These are phyloP conservation scores for Speoplatyrhinus poulsoni DNA, from an alignment of 2,113 vertebrate species.

Conservation along the genomic window DNA sequence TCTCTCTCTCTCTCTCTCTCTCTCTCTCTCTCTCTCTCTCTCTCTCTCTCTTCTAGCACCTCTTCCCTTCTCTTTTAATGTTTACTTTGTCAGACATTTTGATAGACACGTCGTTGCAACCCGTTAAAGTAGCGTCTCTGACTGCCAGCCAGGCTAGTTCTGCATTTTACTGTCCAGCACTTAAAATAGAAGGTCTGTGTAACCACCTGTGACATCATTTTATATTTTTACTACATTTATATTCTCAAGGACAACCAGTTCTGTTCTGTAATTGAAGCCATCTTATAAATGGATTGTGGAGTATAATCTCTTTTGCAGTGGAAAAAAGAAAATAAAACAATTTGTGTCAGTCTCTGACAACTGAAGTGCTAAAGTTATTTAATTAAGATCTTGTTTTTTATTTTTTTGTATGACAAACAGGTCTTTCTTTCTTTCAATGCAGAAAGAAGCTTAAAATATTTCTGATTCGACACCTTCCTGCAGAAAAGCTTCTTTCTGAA, in stretches of 20 bases:
- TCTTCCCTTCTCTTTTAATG: background rate
- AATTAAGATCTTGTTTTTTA: too few relatives aligned
- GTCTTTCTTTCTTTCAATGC: too few relatives aligned
- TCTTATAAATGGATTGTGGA: background rate
- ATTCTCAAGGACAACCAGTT: slow-evolving; percentile 22
- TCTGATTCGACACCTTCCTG: too few relatives aligned
- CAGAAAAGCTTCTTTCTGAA: too few relatives aligned
- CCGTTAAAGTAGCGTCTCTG: slow-evolving; percentile 49
- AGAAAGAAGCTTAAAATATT: too few relatives aligned
- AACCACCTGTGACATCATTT: slow-evolving; percentile 39
- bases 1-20: slow-evolving; percentile 39
- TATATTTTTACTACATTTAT: slow-evolving; percentile 18
- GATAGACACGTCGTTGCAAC: slow-evolving; percentile 55
- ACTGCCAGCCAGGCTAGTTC: slow-evolving; percentile 54
- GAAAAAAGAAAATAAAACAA: too few relatives aligned
- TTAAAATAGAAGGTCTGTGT: slow-evolving; percentile 13
- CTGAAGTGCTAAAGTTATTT: too few relatives aligned
- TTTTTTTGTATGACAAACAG: too few relatives aligned
- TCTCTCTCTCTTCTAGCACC: background rate
- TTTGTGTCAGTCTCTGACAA: too few relatives aligned
- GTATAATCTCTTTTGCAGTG: too few relatives aligned
- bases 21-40: slow-evolving; percentile 12
- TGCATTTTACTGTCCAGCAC: background rate
- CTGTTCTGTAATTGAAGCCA: slow-evolving; percentile 30
- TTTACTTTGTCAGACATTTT: slow-evolving; percentile 20